These are phyloP conservation scores for Meteorus cinctellus DNA, from an alignment of 2,888 invertebrate genomes.

Conservation along the genomic window DNA sequence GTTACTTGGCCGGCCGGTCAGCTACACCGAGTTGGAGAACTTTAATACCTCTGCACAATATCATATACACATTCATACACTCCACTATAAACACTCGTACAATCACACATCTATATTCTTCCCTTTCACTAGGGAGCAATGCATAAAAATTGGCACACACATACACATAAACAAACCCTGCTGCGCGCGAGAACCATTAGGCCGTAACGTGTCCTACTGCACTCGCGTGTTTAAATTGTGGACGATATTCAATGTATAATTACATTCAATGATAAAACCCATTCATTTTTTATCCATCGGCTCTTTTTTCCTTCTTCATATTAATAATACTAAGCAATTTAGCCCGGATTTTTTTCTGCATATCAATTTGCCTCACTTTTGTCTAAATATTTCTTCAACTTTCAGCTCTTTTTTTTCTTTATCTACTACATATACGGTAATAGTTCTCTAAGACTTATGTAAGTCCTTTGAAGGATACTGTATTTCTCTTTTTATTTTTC, in stretches of 20 bases:
- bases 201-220: conserved; percentile 58
- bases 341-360: too few relatives aligned
- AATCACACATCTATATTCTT: conserved; percentile 44
- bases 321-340: too few relatives aligned
- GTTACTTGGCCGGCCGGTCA: conserved; percentile 40
- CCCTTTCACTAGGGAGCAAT: conserved; percentile 56
- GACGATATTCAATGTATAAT: conserved; percentile 28
- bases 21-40: conserved; percentile 44
- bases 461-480: conserved; percentile 29
- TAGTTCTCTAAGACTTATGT: conserved; percentile 23
- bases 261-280: conserved; percentile 20
- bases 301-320: background rate
- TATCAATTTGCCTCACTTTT: background rate
- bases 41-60: conserved; percentile 22
- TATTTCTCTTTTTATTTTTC: conserved; percentile 14
- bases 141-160: conserved; percentile 50
- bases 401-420: background rate
- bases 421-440: conserved; percentile 18
- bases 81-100: too few relatives aligned
- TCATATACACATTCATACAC: background rate
- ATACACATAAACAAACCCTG: background rate
- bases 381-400: background rate
- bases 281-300: too few relatives aligned
- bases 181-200: conserved; percentile 56
- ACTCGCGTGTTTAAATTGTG: conserved; percentile 36